Conservation (phyloP, 2,888 invertebrate genomes). For the Resseliella maxima region DNA sequence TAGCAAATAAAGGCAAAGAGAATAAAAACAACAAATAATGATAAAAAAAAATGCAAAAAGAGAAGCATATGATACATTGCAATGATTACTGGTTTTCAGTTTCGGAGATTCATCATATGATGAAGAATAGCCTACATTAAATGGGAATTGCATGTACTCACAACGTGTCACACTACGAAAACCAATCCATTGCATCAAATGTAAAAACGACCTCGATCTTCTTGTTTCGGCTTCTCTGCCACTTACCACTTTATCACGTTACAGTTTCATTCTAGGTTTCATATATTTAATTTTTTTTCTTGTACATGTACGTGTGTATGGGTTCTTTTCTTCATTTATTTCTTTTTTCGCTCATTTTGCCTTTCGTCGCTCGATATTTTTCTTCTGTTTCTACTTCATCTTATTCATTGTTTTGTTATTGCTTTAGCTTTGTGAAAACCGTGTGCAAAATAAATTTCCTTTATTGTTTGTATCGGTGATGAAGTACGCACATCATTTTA, state of each 20-base stretch:
- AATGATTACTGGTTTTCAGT: conserved; percentile 53
- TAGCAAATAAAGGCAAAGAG: not conserved
- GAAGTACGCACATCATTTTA: not conserved
- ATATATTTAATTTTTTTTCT: not conserved
- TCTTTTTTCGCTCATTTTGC: not conserved
- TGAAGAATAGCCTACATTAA: not conserved
- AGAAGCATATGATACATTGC: conserved; percentile 48
- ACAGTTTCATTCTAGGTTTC: too few species aligned
- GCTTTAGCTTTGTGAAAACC: too few species aligned
- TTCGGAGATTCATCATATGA: conserved; percentile 17
- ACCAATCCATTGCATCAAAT: conserved; percentile 30
- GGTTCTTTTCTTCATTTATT: not conserved
- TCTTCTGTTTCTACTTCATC: too few species aligned
- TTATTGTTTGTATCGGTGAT: not conserved
- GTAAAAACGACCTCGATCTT: conserved; percentile 46
- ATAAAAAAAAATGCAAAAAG: not conserved
- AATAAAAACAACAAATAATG: not conserved
- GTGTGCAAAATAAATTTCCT: too few species aligned
- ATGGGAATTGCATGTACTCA: not conserved
- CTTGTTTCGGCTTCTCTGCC: conserved; percentile 19
- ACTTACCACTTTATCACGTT: conserved; percentile 31
- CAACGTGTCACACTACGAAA: not conserved
- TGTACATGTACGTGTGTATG: not conserved
- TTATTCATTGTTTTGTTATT: too few species aligned
- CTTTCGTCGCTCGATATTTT: not conserved